Evolutionary conservation across 2,797 vertebrate species (phyloP).

Genomic region (Catamblyrhynchus diadema): DNA sequence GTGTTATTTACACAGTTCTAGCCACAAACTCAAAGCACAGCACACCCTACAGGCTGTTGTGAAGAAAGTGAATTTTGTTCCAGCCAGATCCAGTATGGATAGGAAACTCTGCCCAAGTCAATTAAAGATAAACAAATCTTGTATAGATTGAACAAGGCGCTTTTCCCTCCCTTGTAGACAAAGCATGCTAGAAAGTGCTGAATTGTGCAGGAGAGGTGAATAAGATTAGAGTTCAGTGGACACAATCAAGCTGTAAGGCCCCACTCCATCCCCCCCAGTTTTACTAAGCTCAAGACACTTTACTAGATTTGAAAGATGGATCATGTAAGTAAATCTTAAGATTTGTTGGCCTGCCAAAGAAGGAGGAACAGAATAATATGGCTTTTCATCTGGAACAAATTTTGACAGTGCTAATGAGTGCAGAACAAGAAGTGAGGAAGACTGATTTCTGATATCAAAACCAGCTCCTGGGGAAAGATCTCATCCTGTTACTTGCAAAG

Average conservation of each 20-base stretch:
- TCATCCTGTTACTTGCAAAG: not conserved
- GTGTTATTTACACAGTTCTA: not conserved
- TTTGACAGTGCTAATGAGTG: not conserved
- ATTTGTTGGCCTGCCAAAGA: not conserved
- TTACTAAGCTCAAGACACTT: not conserved
- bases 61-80: not conserved
- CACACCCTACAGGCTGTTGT: not conserved
- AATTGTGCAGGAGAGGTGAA: not conserved
- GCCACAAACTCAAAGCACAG: not conserved
- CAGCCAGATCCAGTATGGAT: not conserved
- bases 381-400: not conserved
- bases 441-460: not conserved
- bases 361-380: not conserved
- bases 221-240: not conserved
- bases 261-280: not conserved
- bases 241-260: not conserved
- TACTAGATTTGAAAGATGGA: not conserved
- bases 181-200: not conserved
- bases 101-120: not conserved
- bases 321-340: not conserved
- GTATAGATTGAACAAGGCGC: not conserved
- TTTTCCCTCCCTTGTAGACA: not conserved
- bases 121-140: not conserved
- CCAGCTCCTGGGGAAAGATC: not conserved
- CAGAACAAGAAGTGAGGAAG: not conserved